A percentile compares a stretch with the other conserved stretches of the same genome.
phyloP scores from a whole-genome alignment of 2,113 vertebrate species.

The Phaethornis superciliosus region DNA sequence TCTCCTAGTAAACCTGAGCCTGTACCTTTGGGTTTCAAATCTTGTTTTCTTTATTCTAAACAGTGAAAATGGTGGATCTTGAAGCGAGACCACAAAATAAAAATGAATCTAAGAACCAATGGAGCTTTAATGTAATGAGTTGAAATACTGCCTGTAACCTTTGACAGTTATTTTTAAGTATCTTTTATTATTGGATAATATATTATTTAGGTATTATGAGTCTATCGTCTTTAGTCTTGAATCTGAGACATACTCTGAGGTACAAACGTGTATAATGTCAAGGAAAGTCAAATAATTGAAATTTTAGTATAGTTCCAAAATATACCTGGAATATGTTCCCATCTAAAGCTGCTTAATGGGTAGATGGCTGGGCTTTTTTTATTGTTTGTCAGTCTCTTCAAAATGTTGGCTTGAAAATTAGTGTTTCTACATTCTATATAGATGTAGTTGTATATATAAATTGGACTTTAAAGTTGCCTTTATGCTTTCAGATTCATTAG shows the following conservation, averaged over 20 bases:
- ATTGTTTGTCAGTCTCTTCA: background rate
- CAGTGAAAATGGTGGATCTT: background rate
- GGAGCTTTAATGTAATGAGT: background rate
- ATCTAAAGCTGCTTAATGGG: background rate
- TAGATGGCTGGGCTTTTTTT: background rate
- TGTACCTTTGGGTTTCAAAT: background rate
- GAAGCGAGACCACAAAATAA: background rate
- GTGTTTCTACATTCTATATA: background rate
- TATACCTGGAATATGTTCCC: background rate
- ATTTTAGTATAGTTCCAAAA: background rate
- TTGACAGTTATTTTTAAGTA: background rate
- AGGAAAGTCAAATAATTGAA: background rate
- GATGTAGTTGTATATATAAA: background rate
- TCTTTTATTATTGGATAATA: background rate
- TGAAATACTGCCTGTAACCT: slow-evolving; percentile 9
- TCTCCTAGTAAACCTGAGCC: background rate
- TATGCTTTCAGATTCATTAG: background rate
- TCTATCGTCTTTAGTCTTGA: background rate
- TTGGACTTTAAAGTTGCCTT: background rate
- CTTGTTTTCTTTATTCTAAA: background rate
- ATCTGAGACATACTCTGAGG: background rate
- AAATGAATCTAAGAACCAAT: background rate
- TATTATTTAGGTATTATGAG: no score
- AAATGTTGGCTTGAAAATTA: background rate
- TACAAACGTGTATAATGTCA: background rate